Base-by-base conservation (phyloP, 2,888 invertebrate genomes). In the Microplitis manilae region DNA sequence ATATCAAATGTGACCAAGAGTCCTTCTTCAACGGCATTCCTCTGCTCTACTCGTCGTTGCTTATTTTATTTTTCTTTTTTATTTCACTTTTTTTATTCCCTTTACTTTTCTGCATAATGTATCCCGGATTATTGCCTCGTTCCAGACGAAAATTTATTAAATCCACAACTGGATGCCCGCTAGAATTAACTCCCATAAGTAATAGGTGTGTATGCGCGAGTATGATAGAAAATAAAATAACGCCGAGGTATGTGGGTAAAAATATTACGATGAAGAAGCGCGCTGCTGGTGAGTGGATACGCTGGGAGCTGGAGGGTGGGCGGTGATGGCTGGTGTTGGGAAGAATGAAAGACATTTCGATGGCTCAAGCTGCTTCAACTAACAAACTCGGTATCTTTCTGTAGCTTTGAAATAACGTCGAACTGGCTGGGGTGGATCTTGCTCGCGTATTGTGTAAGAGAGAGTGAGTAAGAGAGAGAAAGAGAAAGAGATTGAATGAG, bases 1-100 rank as follows among this genome's bases (percentile, higher is more conserved):
- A 89, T 89, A 88, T 89, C 89, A 89, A 89, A 89, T 88, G 86
- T 86, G 85, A 85, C 85, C 85, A 81, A 8, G 13, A 83, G 84
- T 86, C 84, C 86, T 84, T 83, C 81, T 80, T 74, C 79, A 67
- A 75, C 50, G 50, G 50, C 80, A 82, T 80, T 73, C 77, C 77
- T 73, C 75, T 78, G 79, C 79, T 74, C 9, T 30, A 30, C 30
- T 77, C 80, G 69, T 77, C 40, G 69, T 60, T 71, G 68, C 69
- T 72, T 38, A 59, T 69, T 77, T 75, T 70, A 50, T 67, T 17
- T 64, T 39, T 59, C n/a, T 62, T 62, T 39, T 64, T 62, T 65
- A 50, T 67, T 70, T 60, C 41, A 38, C 68, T 75, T 41, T 60
- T 77, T 67, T 20, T 59, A 61, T 73, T 64, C 60, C 74, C 50